Percentiles rank a stretch among this genome's conserved stretches.
Evolutionary conservation across 2,888 invertebrate species (phyloP).

Genomic region (Nowickia ferox): DNA sequence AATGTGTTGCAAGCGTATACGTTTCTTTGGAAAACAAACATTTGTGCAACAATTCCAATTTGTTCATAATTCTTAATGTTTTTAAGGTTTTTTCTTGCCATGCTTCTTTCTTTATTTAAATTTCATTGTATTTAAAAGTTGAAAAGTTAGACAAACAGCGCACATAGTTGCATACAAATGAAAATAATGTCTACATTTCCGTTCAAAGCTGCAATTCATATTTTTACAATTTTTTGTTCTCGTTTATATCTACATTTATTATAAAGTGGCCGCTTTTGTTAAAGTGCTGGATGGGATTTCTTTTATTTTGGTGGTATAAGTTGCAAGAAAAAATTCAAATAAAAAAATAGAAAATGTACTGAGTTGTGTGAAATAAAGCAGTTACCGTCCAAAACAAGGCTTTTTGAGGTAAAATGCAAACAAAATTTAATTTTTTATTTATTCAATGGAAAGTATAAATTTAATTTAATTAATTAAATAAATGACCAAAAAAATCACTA

Average conservation of each 20-base stretch:
- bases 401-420: too few relatives aligned
- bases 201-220: background rate
- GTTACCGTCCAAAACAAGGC: too few relatives aligned
- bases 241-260: conserved; percentile 5
- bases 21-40: conserved; percentile 1
- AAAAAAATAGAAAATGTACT: background rate
- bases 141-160: conserved; percentile 10
- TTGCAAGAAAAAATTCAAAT: background rate
- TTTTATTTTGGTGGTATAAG: background rate
- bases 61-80: background rate
- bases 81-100: background rate
- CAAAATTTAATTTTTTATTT: too few relatives aligned
- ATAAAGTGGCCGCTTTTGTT: conserved; percentile 24
- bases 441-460: too few relatives aligned
- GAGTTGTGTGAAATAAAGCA: too few relatives aligned
- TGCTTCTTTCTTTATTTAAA: background rate
- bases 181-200: conserved; percentile 47
- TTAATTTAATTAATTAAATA: too few relatives aligned
- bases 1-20: background rate
- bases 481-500: too few relatives aligned
- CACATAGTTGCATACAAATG: conserved; percentile 14
- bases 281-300: background rate
- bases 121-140: conserved; percentile 19
- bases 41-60: conserved; percentile 1
- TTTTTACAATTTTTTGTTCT: background rate